Evolutionary conservation across 2,888 invertebrate genomes (phyloP), one percentile per base, ranked within the genome.

Genomic region (Drosophila paramelanica): DNA sequence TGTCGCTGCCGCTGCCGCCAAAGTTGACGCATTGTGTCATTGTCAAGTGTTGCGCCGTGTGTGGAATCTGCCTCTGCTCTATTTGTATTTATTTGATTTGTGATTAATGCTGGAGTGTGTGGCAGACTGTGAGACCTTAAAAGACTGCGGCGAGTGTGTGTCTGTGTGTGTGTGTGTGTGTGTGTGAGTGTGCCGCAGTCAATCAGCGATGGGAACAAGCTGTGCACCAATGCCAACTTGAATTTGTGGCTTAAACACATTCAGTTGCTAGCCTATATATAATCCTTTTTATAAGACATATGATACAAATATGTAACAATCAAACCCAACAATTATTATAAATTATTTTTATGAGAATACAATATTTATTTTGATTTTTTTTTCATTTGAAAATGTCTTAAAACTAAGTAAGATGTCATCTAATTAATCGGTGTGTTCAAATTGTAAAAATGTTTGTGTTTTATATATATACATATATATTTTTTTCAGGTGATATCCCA

Each of bases 21-120:
- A 83, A 84, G 83, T 83, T 83, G 87, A 83, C 87, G 87, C 77
- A 70, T 84, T 83, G 87, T 83, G 83, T 81, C 84, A 83, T 70
- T 87, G 83, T 87, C 71, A 87, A 83, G 83, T 84, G 83, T 68
- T 86, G 81, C 74, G 71, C 72, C 85, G 60, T 67, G 50, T 68
- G 25, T 59, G 57, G 58, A 59, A 56, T 67, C 69, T 50, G 66
- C 52, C 61, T 60, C 81, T 84, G 79, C 68, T 77, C 82, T 84
- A 84, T 84, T 81, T 84, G 77, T 84, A 66, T 69, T 64, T 77
- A 61, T 79, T 79, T 84, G 84, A 84, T 81, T 64, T 84, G 74
- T 84, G 84, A 84, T 81, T 84, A 84, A 81, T 81, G 84, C 76
- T 66, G 43, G 45, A 73, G 76, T 76, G 65, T 62, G 51, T 69